A percentile compares a stretch with the other conserved stretches of the same genome.
Evolutionary conservation across 1,140 invertebrate species (phyloP).

Genomic region (Neodiprion fabricii): DNA sequence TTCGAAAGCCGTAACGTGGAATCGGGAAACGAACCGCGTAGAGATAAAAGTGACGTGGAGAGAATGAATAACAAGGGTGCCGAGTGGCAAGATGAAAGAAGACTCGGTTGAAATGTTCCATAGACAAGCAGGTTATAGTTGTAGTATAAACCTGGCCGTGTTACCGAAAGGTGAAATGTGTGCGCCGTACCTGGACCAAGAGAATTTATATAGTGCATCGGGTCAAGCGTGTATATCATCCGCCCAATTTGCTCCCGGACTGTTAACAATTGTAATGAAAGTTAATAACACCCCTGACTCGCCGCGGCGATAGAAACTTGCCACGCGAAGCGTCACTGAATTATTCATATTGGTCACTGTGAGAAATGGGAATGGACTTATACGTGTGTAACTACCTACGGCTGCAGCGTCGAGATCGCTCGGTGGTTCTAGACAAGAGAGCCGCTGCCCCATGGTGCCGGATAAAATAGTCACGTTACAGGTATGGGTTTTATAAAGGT

Average conservation of each 20-base stretch:
- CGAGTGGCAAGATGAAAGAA: neutral
- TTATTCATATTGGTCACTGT: neutral
- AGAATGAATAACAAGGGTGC: neutral
- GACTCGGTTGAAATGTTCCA: no score
- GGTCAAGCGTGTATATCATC: conserved; percentile 1
- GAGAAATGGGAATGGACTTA: neutral
- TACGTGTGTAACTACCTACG: neutral
- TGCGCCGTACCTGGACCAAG: no score
- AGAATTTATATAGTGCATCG: neutral
- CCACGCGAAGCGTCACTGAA: neutral
- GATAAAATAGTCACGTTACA: neutral
- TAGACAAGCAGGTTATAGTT: no score
- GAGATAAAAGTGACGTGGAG: neutral
- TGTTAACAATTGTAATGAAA: conserved; percentile 3
- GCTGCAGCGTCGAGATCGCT: neutral
- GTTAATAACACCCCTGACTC: neutral
- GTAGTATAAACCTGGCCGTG: no score
- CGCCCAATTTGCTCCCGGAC: neutral
- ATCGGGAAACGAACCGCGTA: neutral
- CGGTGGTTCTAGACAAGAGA: neutral
- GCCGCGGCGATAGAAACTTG: neutral
- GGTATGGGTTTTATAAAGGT: neutral
- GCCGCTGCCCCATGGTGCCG: no score
- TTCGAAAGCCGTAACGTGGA: neutral
- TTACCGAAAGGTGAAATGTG: no score